These are phyloP conservation scores for Lasius platythorax DNA, from an alignment of 2,888 invertebrate species.

Conservation along the genomic window DNA sequence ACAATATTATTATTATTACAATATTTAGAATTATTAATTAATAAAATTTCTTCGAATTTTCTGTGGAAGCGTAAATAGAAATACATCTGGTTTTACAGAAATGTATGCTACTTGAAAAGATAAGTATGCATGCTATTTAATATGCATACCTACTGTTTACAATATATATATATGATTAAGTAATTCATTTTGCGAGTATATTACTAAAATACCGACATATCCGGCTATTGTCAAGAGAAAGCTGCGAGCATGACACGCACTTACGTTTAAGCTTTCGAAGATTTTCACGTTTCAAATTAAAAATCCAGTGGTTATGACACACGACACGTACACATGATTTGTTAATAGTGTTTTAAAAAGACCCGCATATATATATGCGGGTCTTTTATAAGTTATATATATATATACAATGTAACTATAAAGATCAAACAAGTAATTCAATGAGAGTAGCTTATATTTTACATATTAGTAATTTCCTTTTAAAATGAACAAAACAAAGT, in stretches of 20 bases:
- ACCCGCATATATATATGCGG: constrained; percentile 6
- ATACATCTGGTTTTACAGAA: constrained; percentile 67
- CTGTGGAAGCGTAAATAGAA: constrained; percentile 55
- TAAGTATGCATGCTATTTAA: constrained; percentile 46
- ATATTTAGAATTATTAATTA: background rate
- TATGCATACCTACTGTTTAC: background rate
- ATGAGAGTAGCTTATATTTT: background rate
- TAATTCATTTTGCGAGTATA: background rate
- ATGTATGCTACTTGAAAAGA: constrained; percentile 45
- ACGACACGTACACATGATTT: background rate
- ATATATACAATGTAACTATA: background rate
- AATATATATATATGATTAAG: background rate
- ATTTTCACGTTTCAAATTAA: constrained; percentile 44
- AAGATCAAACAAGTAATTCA: background rate
- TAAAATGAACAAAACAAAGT: background rate
- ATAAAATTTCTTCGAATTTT: constrained; percentile 31
- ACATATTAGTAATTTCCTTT: background rate
- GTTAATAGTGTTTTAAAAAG: background rate
- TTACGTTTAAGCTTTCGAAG: constrained; percentile 43
- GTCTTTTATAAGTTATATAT: too few species aligned
- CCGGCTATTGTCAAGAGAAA: constrained; percentile 74
- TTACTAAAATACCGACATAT: constrained; percentile 1
- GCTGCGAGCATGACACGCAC: constrained; percentile 73
- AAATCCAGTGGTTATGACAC: constrained; percentile 8
- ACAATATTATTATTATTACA: background rate